These are phyloP conservation scores for Drosophila grimshawi DNA, from an alignment of 1,140 invertebrate genomes.

Conservation along the genomic window DNA sequence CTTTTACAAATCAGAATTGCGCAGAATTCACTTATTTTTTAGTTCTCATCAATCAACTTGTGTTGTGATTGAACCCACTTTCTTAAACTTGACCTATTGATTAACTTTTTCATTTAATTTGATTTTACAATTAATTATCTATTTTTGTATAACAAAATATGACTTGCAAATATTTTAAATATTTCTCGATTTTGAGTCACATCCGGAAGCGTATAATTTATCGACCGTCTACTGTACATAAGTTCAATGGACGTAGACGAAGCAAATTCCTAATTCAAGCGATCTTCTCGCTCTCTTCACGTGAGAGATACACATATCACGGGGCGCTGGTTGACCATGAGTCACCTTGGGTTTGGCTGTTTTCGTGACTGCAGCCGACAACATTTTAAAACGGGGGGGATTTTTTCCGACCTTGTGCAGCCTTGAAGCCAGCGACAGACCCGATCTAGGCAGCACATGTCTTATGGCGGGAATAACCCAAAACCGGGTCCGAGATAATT, in stretches of 20 bases:
- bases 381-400: constrained; percentile 16
- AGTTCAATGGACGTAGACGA: neutral
- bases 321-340: constrained; percentile 4
- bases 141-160: no score
- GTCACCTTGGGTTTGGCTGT: constrained; percentile 14
- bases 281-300: constrained; percentile 3
- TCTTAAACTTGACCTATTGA: no score
- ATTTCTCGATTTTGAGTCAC: neutral
- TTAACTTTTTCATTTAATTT: no score
- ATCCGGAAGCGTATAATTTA: neutral
- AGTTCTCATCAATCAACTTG: no score
- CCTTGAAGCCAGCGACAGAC: constrained; percentile 10
- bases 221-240: neutral
- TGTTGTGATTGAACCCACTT: no score
- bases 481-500: neutral
- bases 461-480: constrained; percentile 37
- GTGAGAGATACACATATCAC: no score
- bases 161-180: no score
- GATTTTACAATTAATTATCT: neutral
- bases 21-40: no score
- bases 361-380: constrained; percentile 13
- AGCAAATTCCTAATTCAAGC: constrained; percentile 21
- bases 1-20: no score
- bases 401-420: constrained; percentile 14
- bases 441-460: constrained; percentile 12